Conservation (phyloP, 2,113 vertebrate genomes). For the Callocephalon fimbriatum region DNA sequence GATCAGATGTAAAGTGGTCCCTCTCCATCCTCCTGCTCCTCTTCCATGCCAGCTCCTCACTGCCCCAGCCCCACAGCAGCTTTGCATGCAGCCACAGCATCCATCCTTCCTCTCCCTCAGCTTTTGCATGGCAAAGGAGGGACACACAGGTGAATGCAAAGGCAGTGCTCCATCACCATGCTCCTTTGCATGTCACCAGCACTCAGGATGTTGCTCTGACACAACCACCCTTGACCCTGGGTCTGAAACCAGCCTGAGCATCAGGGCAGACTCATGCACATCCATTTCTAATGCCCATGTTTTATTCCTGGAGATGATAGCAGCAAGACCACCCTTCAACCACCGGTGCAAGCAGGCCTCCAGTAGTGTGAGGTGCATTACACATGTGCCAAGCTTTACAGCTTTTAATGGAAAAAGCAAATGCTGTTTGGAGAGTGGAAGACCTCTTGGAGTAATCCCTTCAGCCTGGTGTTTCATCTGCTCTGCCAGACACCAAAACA, state of each 20-base stretch:
- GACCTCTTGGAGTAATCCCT: not conserved
- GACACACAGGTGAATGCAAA: not conserved
- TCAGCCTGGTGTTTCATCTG: not conserved
- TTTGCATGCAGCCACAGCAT: not conserved
- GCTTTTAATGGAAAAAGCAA: not conserved
- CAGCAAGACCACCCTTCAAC: fast-evolving
- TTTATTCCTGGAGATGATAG: not conserved
- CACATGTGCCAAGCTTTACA: fast-evolving
- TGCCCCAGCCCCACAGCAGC: not conserved
- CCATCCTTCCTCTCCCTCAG: not conserved
- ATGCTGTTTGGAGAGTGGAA: not conserved
- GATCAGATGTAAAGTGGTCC: fast-evolving
- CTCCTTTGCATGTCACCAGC: not conserved
- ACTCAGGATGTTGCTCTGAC: not conserved
- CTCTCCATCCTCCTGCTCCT: not conserved
- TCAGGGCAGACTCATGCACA: not conserved
- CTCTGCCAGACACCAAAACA: not conserved
- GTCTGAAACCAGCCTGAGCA: not conserved
- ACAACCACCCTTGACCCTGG: fast-evolving
- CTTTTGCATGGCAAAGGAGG: not conserved
- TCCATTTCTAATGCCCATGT: fast-evolving
- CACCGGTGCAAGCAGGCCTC: fast-evolving
- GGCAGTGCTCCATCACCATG: fast-evolving
- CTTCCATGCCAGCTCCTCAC: not conserved
- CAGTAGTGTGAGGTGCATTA: fast-evolving